These are phyloP conservation scores for Delphinus delphis DNA, from an alignment of 2,113 vertebrate genomes.

Conservation along the genomic window DNA sequence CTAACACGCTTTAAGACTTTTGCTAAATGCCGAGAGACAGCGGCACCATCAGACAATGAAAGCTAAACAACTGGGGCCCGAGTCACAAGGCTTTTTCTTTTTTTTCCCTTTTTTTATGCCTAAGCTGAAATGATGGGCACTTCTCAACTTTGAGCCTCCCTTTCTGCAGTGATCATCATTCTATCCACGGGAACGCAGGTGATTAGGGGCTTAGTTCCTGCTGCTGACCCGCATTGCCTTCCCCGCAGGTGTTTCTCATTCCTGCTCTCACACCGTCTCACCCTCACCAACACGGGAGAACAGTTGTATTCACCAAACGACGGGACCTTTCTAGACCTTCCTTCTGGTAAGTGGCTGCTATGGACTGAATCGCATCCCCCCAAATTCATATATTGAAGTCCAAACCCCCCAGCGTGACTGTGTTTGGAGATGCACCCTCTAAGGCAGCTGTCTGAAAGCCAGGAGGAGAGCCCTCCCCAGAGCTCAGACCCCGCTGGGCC, in stretches of 20 bases:
- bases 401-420: accelerated
- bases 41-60: conserved; percentile 68
- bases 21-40: conserved; percentile 72
- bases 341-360: not conserved
- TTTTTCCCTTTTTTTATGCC: not conserved
- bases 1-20: conserved; percentile 78
- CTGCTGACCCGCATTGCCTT: not conserved
- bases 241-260: not conserved
- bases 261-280: too few species aligned
- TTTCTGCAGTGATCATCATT: not conserved
- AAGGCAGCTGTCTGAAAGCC: not conserved
- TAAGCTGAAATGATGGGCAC: conserved; percentile 61
- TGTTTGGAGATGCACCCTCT: not conserved
- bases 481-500: not conserved
- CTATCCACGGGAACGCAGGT: not conserved
- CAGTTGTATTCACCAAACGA: too few species aligned
- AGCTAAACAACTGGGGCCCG: conserved; percentile 41
- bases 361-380: not conserved
- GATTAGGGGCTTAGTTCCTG: not conserved
- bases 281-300: too few species aligned
- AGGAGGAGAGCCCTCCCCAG: not conserved
- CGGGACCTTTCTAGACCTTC: not conserved
- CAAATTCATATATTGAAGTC: not conserved
- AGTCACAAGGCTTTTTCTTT: not conserved
- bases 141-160: not conserved